Percentiles rank a stretch among this genome's conserved stretches.
These are phyloP conservation scores for Rugalucina vietnamica DNA, from an alignment of 2,888 invertebrate genomes.

Conservation along the genomic window DNA sequence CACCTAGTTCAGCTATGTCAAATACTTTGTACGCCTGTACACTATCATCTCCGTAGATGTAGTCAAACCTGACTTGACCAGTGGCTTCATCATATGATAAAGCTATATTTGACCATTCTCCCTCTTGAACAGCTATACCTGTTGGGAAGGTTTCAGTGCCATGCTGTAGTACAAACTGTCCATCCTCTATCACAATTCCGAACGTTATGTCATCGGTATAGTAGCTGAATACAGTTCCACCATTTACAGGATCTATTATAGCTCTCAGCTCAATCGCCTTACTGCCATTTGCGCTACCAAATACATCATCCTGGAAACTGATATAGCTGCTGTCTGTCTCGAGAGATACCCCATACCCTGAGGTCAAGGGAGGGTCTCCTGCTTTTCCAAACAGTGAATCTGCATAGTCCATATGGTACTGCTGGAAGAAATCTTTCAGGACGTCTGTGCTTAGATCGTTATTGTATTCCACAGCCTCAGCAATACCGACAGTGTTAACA, in stretches of 20 bases:
- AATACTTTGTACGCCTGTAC: not conserved
- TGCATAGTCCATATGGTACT: slow-evolving; percentile 19
- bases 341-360: slow-evolving; percentile 40
- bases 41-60: slow-evolving; percentile 23
- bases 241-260: slow-evolving; percentile 27
- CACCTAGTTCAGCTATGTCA: not conserved
- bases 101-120: slow-evolving; percentile 68
- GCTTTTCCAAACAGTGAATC: slow-evolving; percentile 25
- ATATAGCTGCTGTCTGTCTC: slow-evolving; percentile 26
- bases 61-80: slow-evolving; percentile 37
- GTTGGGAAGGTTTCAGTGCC: slow-evolving; percentile 52
- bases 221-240: slow-evolving; percentile 44
- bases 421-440: slow-evolving; percentile 8
- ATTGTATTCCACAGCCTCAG: slow-evolving; percentile 20
- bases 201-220: slow-evolving; percentile 38
- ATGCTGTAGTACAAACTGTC: slow-evolving; percentile 43
- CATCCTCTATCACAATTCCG: slow-evolving; percentile 46
- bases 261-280: slow-evolving; percentile 42
- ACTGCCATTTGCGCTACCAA: not conserved
- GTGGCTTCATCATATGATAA: slow-evolving; percentile 36
- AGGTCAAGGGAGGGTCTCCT: slow-evolving; percentile 30
- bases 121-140: slow-evolving; percentile 33
- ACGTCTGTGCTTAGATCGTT: slow-evolving; percentile 10
- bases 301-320: slow-evolving; percentile 39
- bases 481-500: slow-evolving; percentile 21